phyloP scores from a whole-genome alignment of 2,113 vertebrate genomes.

The Rhynchomys soricoides region DNA sequence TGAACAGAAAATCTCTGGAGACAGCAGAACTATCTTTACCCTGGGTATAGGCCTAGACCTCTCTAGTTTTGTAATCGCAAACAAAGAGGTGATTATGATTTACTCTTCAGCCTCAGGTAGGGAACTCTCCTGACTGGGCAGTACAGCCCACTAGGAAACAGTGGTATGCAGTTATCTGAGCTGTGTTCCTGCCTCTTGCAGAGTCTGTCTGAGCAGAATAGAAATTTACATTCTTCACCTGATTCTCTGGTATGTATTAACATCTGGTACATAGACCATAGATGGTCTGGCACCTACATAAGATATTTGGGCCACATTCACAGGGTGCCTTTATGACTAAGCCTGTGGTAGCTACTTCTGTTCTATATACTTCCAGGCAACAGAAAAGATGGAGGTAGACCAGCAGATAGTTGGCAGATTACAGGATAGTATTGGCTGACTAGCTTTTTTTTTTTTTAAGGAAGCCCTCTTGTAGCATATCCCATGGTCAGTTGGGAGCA shows the following conservation, averaged over 20 bases:
- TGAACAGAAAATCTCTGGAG: background rate
- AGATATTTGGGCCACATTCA: background rate
- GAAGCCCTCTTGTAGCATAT: background rate
- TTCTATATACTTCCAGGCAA: too few species aligned
- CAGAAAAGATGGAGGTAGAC: background rate
- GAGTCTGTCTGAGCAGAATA: background rate
- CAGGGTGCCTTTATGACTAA: background rate
- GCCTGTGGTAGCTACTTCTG: too few species aligned
- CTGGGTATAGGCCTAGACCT: background rate
- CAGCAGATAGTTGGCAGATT: background rate
- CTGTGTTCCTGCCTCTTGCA: background rate
- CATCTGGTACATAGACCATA: too few species aligned
- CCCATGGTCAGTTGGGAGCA: background rate
- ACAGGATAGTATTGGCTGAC: background rate
- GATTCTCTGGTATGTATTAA: background rate
- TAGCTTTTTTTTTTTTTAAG: background rate
- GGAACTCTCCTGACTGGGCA: too few species aligned
- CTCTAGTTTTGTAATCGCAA: background rate
- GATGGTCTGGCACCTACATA: too few species aligned
- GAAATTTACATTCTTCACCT: background rate
- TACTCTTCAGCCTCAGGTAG: background rate
- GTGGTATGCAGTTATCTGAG: background rate
- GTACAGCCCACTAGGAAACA: background rate
- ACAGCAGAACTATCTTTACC: background rate
- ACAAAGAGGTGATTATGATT: background rate